phyloP scores from a whole-genome alignment of 2,888 invertebrate species.

The Gymnosoma rotundatum region DNA sequence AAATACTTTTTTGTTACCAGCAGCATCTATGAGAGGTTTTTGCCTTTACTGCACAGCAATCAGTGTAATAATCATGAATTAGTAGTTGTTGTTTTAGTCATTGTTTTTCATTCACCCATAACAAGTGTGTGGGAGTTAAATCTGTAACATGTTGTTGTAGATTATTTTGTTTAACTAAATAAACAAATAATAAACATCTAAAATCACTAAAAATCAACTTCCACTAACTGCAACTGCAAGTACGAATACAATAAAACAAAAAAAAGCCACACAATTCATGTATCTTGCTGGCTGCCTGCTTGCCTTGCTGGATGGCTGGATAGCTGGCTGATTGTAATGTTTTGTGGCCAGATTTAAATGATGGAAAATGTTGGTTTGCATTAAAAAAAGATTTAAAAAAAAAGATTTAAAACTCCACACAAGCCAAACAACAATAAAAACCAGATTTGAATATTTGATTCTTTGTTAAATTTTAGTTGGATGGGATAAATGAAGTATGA shows the following conservation, averaged over 20 bases:
- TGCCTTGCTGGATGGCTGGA: conserved; percentile 19
- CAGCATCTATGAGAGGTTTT: background rate
- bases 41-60: background rate
- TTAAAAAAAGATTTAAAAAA: conserved; percentile 1
- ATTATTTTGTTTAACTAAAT: conserved; percentile 43
- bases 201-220: conserved; percentile 47
- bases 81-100: conserved; percentile 28
- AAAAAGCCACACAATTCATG: conserved; percentile 33
- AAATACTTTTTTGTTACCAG: background rate
- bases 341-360: conserved; percentile 60
- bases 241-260: conserved; percentile 3
- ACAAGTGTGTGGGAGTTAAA: conserved; percentile 58
- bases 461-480: conserved; percentile 53
- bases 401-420: conserved; percentile 36
- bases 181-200: conserved; percentile 50
- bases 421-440: conserved; percentile 33
- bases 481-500: conserved; percentile 44
- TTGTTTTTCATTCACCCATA: conserved; percentile 18
- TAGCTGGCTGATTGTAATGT: conserved; percentile 32
- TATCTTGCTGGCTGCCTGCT: background rate
- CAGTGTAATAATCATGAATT: conserved; percentile 43
- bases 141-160: conserved; percentile 15
- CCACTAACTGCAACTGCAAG: conserved; percentile 21
- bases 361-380: conserved; percentile 47
- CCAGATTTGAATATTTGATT: conserved; percentile 61